Evolutionary conservation across 1,140 invertebrate species (phyloP), one percentile per base, ranked within the genome.

Genomic region (Pentalonia nigronervosa): DNA sequence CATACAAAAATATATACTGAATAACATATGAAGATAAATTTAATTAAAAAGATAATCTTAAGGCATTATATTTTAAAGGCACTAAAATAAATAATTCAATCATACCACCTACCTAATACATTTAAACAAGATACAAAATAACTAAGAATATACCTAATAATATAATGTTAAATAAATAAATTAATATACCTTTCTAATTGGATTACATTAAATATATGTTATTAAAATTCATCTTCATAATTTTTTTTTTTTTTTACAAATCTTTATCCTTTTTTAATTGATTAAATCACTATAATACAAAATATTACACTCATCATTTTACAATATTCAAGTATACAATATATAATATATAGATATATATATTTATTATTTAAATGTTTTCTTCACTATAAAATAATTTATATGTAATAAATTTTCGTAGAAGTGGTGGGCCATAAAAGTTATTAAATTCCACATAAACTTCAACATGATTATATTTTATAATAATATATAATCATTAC

Each of bases 361-460:
- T 11, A 41, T 41, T 41, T 41, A 41, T 41, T 41, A 41, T 41
- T 41, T 41, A 4, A 41, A 41, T 41, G 2, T 47, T 89, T 56
- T 89, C 1, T 89, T 11, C 56, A 56, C 48, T 89, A 56, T 25
- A 89, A 36, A 48, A 88, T 34, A 53, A 50, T 88, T 53, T 88
- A 48, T 56, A 90, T 17, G 7, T 41, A 56, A 90, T 56, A 60
- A 56, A 36, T 20, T 45, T 67, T 30, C 30, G 25, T 30, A 90
- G 88, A 90, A 90, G 56, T 67, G 36, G 89, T 90, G 89, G 89
- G 36, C 89, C 53, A 90, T 67, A 90, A 45, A 47, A 67, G 25
- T 67, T 11, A 60, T 30, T 67, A 45, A 60, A 60, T 90, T 90
- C 89, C 89, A 90, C 89, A 45, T 90, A 90, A 90, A 90, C 89